Evolutionary conservation across 2,113 vertebrate species (phyloP).

Genomic region (Daubentonia madagascariensis): DNA sequence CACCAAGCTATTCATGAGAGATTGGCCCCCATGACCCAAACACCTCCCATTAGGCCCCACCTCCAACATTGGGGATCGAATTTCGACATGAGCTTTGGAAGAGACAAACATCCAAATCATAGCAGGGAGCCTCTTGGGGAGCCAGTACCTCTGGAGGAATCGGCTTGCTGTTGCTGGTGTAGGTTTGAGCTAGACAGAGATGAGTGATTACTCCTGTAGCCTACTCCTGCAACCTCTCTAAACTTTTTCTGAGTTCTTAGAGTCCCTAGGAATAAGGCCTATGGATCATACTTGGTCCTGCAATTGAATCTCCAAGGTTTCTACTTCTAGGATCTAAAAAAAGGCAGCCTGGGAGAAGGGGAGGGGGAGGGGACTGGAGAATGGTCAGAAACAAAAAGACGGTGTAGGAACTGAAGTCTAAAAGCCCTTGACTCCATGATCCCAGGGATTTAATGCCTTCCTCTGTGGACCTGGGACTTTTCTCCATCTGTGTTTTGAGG

Average conservation of each 20-base stretch:
- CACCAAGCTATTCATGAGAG: not conserved
- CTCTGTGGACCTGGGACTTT: not conserved
- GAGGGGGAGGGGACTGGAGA: not conserved
- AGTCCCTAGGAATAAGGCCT: not conserved
- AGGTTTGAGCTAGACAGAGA: not conserved
- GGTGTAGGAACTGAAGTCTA: not conserved
- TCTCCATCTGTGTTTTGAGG: not conserved
- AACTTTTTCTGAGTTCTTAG: constrained; percentile 1
- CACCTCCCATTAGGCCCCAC: not conserved
- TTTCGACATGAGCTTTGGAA: not conserved
- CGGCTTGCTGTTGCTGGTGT: not conserved
- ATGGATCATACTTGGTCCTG: not conserved
- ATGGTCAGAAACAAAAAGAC: not conserved
- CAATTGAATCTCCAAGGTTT: not conserved
- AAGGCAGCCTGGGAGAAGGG: not conserved
- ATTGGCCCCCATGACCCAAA: not conserved
- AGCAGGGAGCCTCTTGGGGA: not conserved
- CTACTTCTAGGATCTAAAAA: constrained; percentile 24
- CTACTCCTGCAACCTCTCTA: not conserved
- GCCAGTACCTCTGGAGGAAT: not conserved
- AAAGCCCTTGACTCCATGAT: not conserved
- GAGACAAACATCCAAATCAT: not conserved
- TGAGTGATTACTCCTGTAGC: not conserved
- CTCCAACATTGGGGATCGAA: not conserved
- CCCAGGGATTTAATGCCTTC: not conserved